phyloP scores from a whole-genome alignment of 1,140 invertebrate species.

The Pinna nobilis region DNA sequence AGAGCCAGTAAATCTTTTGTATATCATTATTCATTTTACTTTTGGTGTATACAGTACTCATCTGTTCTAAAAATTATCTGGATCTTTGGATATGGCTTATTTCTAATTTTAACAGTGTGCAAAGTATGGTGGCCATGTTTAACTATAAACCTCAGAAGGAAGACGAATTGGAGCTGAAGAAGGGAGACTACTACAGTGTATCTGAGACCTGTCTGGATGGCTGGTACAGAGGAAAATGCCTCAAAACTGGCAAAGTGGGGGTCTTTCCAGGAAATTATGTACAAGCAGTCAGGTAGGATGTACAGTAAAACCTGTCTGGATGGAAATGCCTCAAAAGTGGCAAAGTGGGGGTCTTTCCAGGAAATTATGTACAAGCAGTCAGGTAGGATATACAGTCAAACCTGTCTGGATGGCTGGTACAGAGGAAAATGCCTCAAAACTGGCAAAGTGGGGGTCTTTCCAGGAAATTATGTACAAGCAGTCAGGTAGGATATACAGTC shows the following conservation, averaged over 20 bases:
- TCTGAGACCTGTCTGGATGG: conserved; percentile 72
- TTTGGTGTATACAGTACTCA: too few species aligned
- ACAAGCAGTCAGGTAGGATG: conserved; percentile 79
- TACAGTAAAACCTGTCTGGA: too few species aligned
- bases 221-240: conserved; percentile 74
- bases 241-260: conserved; percentile 72
- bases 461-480: conserved; percentile 76
- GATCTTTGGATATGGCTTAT: too few species aligned
- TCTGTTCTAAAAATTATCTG: too few species aligned
- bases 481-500: too few species aligned
- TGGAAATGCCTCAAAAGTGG: conserved; percentile 76
- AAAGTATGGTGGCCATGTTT: conserved; percentile 63
- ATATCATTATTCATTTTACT: too few species aligned
- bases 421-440: conserved; percentile 75
- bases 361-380: conserved; percentile 77
- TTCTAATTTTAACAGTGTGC: too few species aligned
- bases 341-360: conserved; percentile 69
- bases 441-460: conserved; percentile 68
- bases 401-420: conserved; percentile 73
- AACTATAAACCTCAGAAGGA: conserved; percentile 72
- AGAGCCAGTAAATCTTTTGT: too few species aligned
- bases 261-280: conserved; percentile 75
- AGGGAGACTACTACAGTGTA: conserved; percentile 72
- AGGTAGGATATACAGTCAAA: too few species aligned
- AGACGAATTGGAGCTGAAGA: conserved; percentile 70